A percentile compares a stretch with the other conserved stretches of the same genome.
phyloP scores from a whole-genome alignment of 2,888 invertebrate genomes.

The Phengaris alcon region DNA sequence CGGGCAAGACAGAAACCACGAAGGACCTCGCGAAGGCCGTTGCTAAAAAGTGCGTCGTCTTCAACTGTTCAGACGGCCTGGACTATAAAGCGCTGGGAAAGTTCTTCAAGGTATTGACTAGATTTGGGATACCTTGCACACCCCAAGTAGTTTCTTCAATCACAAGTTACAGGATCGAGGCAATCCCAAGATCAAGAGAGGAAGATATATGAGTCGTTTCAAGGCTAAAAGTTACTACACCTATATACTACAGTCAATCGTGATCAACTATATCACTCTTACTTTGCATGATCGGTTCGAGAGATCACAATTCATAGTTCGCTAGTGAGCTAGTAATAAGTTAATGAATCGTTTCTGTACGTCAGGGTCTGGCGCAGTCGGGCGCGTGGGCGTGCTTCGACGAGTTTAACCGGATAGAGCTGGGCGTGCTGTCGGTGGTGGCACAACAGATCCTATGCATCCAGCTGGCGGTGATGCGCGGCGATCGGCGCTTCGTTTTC shows the following conservation, averaged over 20 bases:
- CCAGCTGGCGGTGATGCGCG: conserved; percentile 90
- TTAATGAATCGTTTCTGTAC: background rate
- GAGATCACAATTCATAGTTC: no score
- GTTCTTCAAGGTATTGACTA: conserved; percentile 88
- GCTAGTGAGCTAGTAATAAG: no score
- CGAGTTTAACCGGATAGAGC: conserved; percentile 95
- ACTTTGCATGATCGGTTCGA: no score
- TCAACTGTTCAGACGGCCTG: conserved; percentile 96
- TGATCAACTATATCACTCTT: no score
- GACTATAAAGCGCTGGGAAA: conserved; percentile 97
- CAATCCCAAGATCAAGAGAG: no score
- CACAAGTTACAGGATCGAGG: no score
- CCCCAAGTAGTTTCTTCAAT: no score
- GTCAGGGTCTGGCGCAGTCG: conserved; percentile 90
- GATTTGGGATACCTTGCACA: background rate
- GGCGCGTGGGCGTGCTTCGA: conserved; percentile 98
- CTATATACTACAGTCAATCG: no score
- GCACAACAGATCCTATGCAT: conserved; percentile 96
- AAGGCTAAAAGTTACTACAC: no score
- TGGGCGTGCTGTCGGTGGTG: conserved; percentile 95
- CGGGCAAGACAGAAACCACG: conserved; percentile 95
- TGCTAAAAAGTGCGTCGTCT: conserved; percentile 97
- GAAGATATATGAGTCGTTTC: no score
- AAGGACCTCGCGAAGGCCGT: conserved; percentile 97
- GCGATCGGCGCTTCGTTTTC: conserved; percentile 89